Evolutionary conservation across 2,888 invertebrate genomes (phyloP), one percentile per base, ranked within the genome.

Genomic region (Eupithecia pulchellata): DNA sequence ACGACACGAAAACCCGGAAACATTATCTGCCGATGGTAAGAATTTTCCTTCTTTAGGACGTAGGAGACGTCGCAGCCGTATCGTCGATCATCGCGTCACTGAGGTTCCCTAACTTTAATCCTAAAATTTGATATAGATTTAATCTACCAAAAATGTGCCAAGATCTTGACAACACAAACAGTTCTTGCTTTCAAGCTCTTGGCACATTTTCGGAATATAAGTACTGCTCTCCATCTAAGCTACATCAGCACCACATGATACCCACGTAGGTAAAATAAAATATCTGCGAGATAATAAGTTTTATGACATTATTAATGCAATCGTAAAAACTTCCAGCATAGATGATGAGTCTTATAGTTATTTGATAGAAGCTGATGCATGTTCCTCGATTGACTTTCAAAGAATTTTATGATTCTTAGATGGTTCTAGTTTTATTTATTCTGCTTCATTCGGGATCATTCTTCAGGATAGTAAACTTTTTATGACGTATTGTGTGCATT

Each of bases 251-350:
- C 64, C 60, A 55, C 64, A 64, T 64, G 39, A 68, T 42, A 65
- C 39, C n/a, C 65, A 63, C 61, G 68, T 65, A 69, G 66, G 64
- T 70, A 68, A 34, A 75, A 73, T 69, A 67, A 72, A 75, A 74
- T 73, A 73, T 72, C 68, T 68, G 17, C 29, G 36, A 69, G 69
- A 72, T 76, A 71, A 73, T 74, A 75, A 73, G 76, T 77, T 79
- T 79, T 77, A 75, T 55, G 71, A 73, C 61, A 71, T 72, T 76
- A 78, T 77, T 77, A 75, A 78, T 76, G 73, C 66, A 68, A 66
- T 71, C 70, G 72, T 79, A 77, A 78, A 77, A 79, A 79, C 73
- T 79, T 78, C 73, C 64, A n/a, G 73, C 66, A 73, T 64, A 63
- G 75, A 78, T 72, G 68, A 70, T 68, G 66, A 60, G 68, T 47